phyloP scores from a whole-genome alignment of 2,113 vertebrate genomes.

The Azemiops feae region DNA sequence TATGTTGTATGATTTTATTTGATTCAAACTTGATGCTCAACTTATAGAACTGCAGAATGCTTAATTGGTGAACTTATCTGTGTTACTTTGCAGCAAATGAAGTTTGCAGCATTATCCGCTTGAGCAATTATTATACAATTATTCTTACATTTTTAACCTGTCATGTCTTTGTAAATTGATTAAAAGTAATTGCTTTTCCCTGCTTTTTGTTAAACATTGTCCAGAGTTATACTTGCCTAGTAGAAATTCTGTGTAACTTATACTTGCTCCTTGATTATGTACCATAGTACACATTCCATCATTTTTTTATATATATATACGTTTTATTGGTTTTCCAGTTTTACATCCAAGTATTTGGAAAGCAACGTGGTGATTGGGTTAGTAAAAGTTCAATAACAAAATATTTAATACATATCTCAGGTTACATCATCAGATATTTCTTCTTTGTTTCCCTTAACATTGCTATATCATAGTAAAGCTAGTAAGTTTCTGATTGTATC shows the following conservation, averaged over 20 bases:
- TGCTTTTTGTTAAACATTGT: not conserved
- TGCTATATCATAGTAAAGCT: too few relatives aligned
- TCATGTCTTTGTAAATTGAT: slow-evolving; percentile 6
- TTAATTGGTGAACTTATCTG: not conserved
- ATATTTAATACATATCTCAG: too few relatives aligned
- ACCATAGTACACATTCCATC: not conserved
- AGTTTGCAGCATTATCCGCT: not conserved
- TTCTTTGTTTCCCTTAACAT: too few relatives aligned
- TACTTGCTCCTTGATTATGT: not conserved
- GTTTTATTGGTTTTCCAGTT: too few relatives aligned
- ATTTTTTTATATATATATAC: too few relatives aligned
- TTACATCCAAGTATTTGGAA: too few relatives aligned
- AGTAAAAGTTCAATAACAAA: too few relatives aligned
- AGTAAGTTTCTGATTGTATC: too few relatives aligned
- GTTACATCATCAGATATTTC: too few relatives aligned
- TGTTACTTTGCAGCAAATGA: not conserved
- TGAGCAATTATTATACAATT: not conserved
- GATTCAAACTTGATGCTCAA: not conserved
- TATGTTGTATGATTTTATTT: not conserved
- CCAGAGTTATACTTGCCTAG: not conserved
- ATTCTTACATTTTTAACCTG: slow-evolving; percentile 28
- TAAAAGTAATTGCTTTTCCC: not conserved
- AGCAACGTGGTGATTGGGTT: too few relatives aligned
- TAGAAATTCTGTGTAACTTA: slow-evolving; percentile 21
- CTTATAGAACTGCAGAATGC: not conserved